A percentile compares a stretch with the other conserved stretches of the same genome.
Evolutionary conservation across 1,140 invertebrate genomes (phyloP).

Genomic region (Chionoecetes opilio): DNA sequence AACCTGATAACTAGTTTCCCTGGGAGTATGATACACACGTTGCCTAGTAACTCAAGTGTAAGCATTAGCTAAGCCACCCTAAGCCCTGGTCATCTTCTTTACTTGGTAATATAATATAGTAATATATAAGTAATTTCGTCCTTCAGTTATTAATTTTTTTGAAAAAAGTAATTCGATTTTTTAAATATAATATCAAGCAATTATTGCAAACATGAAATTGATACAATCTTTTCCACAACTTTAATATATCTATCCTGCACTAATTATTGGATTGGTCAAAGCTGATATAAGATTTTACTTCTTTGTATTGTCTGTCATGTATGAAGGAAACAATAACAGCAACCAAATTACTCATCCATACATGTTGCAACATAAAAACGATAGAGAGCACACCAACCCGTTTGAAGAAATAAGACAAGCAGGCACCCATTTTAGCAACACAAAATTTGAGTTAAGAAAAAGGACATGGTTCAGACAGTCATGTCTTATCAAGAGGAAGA

Average conservation of each 20-base stretch:
- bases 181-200: neutral
- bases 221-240: neutral
- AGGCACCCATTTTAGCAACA: slow-evolving; percentile 1
- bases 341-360: neutral
- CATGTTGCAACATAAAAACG: neutral
- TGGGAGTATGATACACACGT: neutral
- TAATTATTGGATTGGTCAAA: neutral
- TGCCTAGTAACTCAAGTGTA: slow-evolving; percentile 4
- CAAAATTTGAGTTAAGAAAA: neutral
- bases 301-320: no score
- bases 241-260: neutral
- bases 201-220: neutral
- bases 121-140: neutral
- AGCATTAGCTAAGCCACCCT: neutral
- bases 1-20: slow-evolving; percentile 28
- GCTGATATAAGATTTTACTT: no score
- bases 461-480: neutral
- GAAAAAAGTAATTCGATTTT: neutral
- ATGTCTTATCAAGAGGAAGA: neutral
- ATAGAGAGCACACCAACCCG: neutral
- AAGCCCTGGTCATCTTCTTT: neutral
- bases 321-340: neutral
- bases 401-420: neutral
- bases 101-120: neutral
- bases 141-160: no score